Percentiles rank a stretch among this genome's conserved stretches.
Evolutionary conservation across 2,797 vertebrate genomes (phyloP).

Genomic region (Falco biarmicus): DNA sequence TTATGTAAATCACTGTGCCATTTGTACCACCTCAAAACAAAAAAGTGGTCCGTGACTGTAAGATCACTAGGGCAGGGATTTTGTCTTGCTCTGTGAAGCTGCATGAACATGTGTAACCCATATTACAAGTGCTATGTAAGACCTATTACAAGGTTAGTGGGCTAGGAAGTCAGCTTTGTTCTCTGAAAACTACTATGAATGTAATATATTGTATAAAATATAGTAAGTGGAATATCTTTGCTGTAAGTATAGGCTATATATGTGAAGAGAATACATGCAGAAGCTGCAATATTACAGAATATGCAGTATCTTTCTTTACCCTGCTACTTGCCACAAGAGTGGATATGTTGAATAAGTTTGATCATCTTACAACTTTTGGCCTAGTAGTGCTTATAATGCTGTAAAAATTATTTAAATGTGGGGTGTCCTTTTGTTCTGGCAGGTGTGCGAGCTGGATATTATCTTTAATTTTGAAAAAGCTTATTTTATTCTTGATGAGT

Average conservation of each 20-base stretch:
- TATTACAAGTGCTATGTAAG: neutral
- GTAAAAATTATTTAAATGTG: neutral
- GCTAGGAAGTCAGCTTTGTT: neutral
- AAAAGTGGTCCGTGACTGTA: neutral
- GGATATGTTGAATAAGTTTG: neutral
- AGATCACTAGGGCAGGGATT: neutral
- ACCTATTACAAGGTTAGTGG: neutral
- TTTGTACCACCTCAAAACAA: neutral
- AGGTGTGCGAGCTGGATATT: conserved; percentile 96
- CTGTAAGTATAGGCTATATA: neutral
- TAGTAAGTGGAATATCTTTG: neutral
- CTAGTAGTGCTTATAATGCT: neutral
- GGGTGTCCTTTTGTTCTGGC: conserved; percentile 27
- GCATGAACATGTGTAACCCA: accelerated
- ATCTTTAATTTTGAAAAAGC: conserved; percentile 99
- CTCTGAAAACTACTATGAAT: neutral
- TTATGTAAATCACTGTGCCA: neutral
- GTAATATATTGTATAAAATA: neutral
- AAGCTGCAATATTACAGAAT: neutral
- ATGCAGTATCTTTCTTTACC: neutral
- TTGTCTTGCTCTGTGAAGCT: neutral
- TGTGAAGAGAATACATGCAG: neutral
- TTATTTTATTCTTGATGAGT: conserved; percentile 96
- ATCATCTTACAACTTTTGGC: neutral
- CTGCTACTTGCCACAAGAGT: neutral